A percentile compares a stretch with the other conserved stretches of the same genome.
These are phyloP conservation scores for Stenolophus ochropezus DNA, from an alignment of 2,888 invertebrate species.

Conservation along the genomic window DNA sequence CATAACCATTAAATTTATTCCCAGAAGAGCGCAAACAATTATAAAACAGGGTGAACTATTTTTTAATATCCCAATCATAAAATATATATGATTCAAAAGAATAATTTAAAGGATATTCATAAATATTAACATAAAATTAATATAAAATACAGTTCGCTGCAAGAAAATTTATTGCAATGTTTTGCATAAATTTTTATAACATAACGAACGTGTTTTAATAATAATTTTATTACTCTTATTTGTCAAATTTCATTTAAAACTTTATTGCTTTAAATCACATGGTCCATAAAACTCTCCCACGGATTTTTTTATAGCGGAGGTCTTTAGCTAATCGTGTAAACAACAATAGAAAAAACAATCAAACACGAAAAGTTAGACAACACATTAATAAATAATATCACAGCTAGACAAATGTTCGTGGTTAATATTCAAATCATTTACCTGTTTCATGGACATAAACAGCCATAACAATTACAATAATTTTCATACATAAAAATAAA, in stretches of 20 bases:
- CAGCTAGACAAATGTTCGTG: slow-evolving; percentile 34
- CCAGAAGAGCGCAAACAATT: neutral
- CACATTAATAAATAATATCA: slow-evolving; percentile 29
- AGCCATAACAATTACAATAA: slow-evolving; percentile 52
- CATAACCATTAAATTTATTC: slow-evolving; percentile 24
- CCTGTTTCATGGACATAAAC: slow-evolving; percentile 47
- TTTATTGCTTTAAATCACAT: slow-evolving; percentile 20
- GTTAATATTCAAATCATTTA: slow-evolving; percentile 43
- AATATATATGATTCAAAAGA: too few relatives aligned
- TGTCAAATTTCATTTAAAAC: slow-evolving; percentile 23
- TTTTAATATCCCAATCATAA: too few relatives aligned
- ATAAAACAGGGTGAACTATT: slow-evolving; percentile 2
- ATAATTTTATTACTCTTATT: slow-evolving; percentile 34
- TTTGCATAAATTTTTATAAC: neutral
- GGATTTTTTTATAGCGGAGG: slow-evolving; percentile 10
- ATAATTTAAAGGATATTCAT: neutral
- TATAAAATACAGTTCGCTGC: neutral
- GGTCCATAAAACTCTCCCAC: neutral
- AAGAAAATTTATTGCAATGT: neutral
- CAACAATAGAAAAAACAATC: slow-evolving; percentile 33
- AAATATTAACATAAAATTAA: neutral
- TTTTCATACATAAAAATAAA: slow-evolving; percentile 46
- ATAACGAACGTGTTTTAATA: neutral
- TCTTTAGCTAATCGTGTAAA: slow-evolving; percentile 1
- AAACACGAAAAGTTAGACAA: slow-evolving; percentile 4